Evolutionary conservation across 2,888 invertebrate genomes (phyloP).

Genomic region (Tortricodes alternella): DNA sequence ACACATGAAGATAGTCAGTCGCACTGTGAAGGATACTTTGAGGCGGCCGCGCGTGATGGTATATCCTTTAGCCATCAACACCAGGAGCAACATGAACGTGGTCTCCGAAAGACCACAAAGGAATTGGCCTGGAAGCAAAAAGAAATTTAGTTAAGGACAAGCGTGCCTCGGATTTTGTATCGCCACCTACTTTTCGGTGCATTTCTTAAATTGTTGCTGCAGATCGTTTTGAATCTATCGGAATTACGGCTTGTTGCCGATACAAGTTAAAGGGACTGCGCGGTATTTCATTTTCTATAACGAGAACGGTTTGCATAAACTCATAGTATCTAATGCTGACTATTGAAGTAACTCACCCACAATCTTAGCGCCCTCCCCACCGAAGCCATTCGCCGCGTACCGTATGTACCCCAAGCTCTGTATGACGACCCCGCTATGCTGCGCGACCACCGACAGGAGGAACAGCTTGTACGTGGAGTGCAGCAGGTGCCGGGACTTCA

Average conservation of each 20-base stretch:
- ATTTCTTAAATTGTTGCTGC: too few relatives aligned
- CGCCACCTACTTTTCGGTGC: too few relatives aligned
- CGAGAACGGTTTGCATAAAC: too few relatives aligned
- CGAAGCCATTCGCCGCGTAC: slow-evolving; percentile 89
- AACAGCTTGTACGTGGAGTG: slow-evolving; percentile 95
- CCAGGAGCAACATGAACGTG: slow-evolving; percentile 88
- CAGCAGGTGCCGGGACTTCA: slow-evolving; percentile 90
- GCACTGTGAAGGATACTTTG: slow-evolving; percentile 87
- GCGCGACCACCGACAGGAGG: slow-evolving; percentile 86
- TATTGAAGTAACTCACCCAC: slow-evolving; percentile 78
- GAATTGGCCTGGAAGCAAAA: slow-evolving; percentile 84
- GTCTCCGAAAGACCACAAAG: slow-evolving; percentile 88
- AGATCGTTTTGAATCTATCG: too few relatives aligned
- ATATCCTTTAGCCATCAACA: slow-evolving; percentile 94
- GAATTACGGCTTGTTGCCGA: too few relatives aligned
- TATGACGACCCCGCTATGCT: slow-evolving; percentile 87
- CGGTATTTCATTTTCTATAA: too few relatives aligned
- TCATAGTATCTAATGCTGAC: too few relatives aligned
- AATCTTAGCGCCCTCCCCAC: slow-evolving; percentile 72
- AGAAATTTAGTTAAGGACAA: neutral
- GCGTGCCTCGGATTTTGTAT: too few relatives aligned
- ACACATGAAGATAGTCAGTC: slow-evolving; percentile 91
- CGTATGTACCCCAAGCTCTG: slow-evolving; percentile 88
- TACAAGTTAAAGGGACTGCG: too few relatives aligned
- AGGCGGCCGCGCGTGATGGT: slow-evolving; percentile 94